Evolutionary conservation across 2,797 vertebrate genomes (phyloP).

Genomic region (Philypnodon macrostomus): DNA sequence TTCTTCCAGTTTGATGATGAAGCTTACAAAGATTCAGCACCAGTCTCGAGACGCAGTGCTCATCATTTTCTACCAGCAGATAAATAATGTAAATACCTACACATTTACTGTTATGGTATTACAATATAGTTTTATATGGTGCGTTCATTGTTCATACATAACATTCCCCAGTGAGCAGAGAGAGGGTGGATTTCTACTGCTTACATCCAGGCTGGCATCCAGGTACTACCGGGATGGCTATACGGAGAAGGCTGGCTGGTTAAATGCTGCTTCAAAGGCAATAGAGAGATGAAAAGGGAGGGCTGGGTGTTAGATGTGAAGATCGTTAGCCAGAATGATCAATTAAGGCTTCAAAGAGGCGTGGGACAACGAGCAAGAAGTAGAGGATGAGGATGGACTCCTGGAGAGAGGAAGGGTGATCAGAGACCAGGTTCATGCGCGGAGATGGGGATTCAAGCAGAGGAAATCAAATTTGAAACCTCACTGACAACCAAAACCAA

Average conservation of each 20-base stretch:
- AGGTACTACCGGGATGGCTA: too few relatives aligned
- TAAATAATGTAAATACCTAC: too few relatives aligned
- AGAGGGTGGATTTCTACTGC: too few relatives aligned
- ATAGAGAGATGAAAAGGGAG: slow-evolving; percentile 30
- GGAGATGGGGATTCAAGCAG: slow-evolving; percentile 17
- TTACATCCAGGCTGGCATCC: slow-evolving; percentile 26
- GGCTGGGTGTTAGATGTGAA: slow-evolving; percentile 30
- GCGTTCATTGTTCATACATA: too few relatives aligned
- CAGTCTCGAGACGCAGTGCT: neutral
- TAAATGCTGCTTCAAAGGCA: slow-evolving; percentile 55
- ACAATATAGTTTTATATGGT: too few relatives aligned
- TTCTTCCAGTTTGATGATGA: slow-evolving; percentile 16
- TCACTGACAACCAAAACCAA: slow-evolving; percentile 16
- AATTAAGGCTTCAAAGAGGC: slow-evolving; percentile 35
- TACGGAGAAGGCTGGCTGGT: too few relatives aligned
- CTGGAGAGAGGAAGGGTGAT: slow-evolving; percentile 11
- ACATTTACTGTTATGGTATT: too few relatives aligned
- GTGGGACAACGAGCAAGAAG: too few relatives aligned
- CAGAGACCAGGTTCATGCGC: slow-evolving; percentile 22
- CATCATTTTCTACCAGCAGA: too few relatives aligned
- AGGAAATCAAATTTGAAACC: slow-evolving; percentile 36
- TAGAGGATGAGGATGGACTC: slow-evolving; percentile 8
- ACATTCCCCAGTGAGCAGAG: too few relatives aligned
- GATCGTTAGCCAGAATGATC: slow-evolving; percentile 52
- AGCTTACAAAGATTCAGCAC: slow-evolving; percentile 12